Base-by-base conservation (phyloP, 2,888 invertebrate species). In the Metallyticus violacea region DNA sequence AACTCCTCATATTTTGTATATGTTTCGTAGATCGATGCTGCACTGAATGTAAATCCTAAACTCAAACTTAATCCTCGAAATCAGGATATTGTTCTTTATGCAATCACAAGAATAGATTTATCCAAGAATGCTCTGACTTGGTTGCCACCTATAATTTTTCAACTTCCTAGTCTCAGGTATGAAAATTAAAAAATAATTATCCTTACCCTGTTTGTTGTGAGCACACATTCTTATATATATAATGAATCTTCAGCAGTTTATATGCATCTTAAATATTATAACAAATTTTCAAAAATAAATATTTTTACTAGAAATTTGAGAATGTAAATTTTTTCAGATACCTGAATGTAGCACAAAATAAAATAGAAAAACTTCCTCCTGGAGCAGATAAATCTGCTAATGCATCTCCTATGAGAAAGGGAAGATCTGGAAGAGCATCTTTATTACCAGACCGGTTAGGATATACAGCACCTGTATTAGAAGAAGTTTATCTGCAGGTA, bases 51-150 rank as follows among this genome's bases (percentile, higher is more conserved):
- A 27, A 99, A 99, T 92, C 95, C 96, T 2, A 95, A 96, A 90
- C 92, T 99, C 29, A 94, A 95, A 89, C 94, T 96, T 85, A 95
- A 95, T 91, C 94, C 95, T 5, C 92, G 94, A 88, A 93, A 94
- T 89, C 93, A 93, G 88, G 94, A 95, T 87, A 94, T 96, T 6
- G 95, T 97, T 0, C 92, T 98, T n/a, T 96, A 96, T 90, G 98
- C 99, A 0, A 96, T 99, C 87, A 99, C 99, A 0, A 94, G 99
- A 77, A 93, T 99, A 29, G 99, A 99, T 91, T 94, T 99, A 79
- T 98, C 99, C 7, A 96, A 96, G 91, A 99, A 99, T 92, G 95
- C 95, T 87, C 93, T 99, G 84, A 94, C 95, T 0, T 93, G 94
- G 29, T 91, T 99, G 89, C 99, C 99, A 0, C 92, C 95, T 0